Percentiles rank a stretch among this genome's conserved stretches.
Conservation (phyloP, 2,888 invertebrate genomes). For the Chrysolina americana region DNA sequence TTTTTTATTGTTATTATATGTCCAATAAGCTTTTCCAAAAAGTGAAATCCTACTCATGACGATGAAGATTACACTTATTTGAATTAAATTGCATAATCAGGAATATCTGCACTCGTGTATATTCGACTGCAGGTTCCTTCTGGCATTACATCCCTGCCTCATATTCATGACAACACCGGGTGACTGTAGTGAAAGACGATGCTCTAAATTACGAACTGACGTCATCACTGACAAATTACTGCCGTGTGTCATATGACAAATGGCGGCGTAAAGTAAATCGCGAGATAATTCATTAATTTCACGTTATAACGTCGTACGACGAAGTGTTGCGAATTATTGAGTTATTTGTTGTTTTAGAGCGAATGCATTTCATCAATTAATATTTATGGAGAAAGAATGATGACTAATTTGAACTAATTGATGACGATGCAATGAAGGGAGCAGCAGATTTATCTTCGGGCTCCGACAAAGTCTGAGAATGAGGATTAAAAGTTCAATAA, state of each 20-base stretch:
- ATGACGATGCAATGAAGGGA: constrained; percentile 1
- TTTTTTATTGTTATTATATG: too few species aligned
- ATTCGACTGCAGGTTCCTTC: background rate
- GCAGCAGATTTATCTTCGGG: background rate
- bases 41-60: too few species aligned
- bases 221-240: constrained; percentile 55
- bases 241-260: constrained; percentile 49
- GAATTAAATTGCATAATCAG: too few species aligned
- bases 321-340: constrained; percentile 30
- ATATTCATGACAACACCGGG: constrained; percentile 45
- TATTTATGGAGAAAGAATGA: too few species aligned
- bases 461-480: background rate
- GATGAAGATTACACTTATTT: too few species aligned
- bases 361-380: constrained; percentile 10
- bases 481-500: background rate
- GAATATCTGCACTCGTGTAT: background rate
- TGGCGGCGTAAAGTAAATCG: constrained; percentile 42
- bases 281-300: constrained; percentile 52
- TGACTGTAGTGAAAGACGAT: constrained; percentile 46
- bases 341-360: constrained; percentile 28
- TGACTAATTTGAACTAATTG: constrained; percentile 18
- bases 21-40: too few species aligned
- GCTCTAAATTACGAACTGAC: constrained; percentile 51
- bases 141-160: background rate
- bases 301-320: constrained; percentile 32